Evolutionary conservation across 2,888 invertebrate species (phyloP), one percentile per base, ranked within the genome.

Genomic region (Julus scandinavius): DNA sequence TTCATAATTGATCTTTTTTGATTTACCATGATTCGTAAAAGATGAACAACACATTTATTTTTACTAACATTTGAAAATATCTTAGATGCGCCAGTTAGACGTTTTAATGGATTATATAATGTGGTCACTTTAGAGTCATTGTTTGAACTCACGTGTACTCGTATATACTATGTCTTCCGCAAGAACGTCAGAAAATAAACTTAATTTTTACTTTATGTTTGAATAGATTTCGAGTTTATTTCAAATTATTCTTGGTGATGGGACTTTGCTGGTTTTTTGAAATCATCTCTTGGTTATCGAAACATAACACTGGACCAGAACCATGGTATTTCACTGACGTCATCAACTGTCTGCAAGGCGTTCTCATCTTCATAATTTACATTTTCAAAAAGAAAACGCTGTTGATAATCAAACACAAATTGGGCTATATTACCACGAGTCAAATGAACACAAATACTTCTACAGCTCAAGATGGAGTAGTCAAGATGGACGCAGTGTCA

Each of bases 291-390:
- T n/a, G 87, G 72, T 2, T 40, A 15, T 6, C 40, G 40, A 40
- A 40, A 15, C 9, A 63, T 13, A 41, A 29, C 4, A 63, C 87
- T 11, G 11, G 15, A 2, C 20, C 6, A 29, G 72, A 54, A 38
- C 15, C 9, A 41, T 88, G 84, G 83, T 84, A 88, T 50, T 4
- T 49, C 11, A 80, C 88, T 13, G 88, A 88, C 29, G 6, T 38
- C 80, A 88, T 88, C 80, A 88, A 88, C 20, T 45, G 80, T n/a
- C 50, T 88, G 1, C 88, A 88, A 84, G 88, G 88, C 2, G 45
- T 88, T 13, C n/a, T 40, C 49, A 40, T 88, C 20, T 88, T 88
- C n/a, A 7, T 88, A 40, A 84, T 88, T 80, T 88, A 88, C 49
- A 45, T 88, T 3, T 88, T 7, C 49, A 88, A 88, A 49, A 80